A percentile compares a stretch with the other conserved stretches of the same genome.
These are phyloP conservation scores for Cosmopolites sordidus DNA, from an alignment of 2,888 invertebrate genomes.

Conservation along the genomic window DNA sequence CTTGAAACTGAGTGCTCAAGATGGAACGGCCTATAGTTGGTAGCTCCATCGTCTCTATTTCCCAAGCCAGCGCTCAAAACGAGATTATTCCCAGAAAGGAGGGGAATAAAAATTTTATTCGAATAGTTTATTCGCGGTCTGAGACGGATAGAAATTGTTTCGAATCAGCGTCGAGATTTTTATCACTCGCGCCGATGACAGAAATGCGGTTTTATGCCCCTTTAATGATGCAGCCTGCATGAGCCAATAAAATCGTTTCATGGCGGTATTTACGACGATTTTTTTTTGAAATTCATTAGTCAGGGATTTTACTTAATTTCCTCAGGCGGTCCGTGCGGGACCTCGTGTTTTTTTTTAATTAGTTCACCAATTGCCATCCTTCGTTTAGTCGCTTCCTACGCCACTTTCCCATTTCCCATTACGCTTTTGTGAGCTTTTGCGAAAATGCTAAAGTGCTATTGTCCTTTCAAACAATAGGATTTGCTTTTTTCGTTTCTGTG, in stretches of 20 bases:
- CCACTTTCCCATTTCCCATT: neutral
- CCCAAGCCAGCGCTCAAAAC: constrained; percentile 5
- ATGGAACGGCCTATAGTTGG: neutral
- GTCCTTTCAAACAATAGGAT: neutral
- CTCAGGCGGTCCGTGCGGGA: neutral
- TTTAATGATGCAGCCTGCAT: constrained; percentile 26
- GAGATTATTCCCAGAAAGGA: constrained; percentile 29
- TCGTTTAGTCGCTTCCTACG: neutral
- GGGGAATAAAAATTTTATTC: constrained; percentile 30
- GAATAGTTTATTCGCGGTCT: constrained; percentile 25
- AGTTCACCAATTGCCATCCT: neutral
- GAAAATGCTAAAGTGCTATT: neutral
- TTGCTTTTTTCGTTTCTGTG: neutral
- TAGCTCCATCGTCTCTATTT: neutral
- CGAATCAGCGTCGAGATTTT: constrained; percentile 29
- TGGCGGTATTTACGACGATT: constrained; percentile 23
- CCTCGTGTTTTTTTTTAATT: neutral
- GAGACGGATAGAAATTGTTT: constrained; percentile 28
- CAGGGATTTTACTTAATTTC: constrained; percentile 23
- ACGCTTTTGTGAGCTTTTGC: neutral
- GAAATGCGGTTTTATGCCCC: constrained; percentile 29
- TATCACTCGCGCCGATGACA: constrained; percentile 29
- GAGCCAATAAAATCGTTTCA: constrained; percentile 28
- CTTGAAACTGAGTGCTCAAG: neutral
- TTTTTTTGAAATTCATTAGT: constrained; percentile 24